These are phyloP conservation scores for Hystrix brachyura DNA, from an alignment of 2,113 vertebrate genomes.

Conservation along the genomic window DNA sequence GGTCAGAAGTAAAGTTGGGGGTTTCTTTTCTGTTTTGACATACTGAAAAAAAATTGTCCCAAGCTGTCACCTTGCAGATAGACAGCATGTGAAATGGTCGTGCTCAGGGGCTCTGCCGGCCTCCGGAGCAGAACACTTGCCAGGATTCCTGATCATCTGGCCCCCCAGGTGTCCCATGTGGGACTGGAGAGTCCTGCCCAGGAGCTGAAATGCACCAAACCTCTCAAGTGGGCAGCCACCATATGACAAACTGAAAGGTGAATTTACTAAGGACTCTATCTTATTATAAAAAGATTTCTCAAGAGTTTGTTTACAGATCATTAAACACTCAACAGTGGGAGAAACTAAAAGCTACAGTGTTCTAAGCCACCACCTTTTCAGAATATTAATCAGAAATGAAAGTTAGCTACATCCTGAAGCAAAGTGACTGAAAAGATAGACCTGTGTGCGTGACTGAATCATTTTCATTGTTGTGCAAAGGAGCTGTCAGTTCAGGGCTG, in stretches of 20 bases:
- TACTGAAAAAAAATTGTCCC: background rate
- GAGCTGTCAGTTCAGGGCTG: background rate
- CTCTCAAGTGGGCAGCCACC: background rate
- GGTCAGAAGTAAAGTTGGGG: background rate
- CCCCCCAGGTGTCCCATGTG: background rate
- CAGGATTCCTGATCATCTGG: background rate
- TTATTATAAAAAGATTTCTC: slow-evolving; percentile 42
- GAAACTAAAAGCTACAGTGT: background rate
- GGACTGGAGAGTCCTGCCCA: background rate
- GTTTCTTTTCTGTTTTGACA: slow-evolving; percentile 36
- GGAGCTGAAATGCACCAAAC: background rate
- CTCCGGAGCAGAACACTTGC: background rate
- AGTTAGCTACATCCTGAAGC: background rate
- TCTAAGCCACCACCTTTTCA: background rate
- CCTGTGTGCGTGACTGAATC: background rate
- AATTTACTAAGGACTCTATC: background rate
- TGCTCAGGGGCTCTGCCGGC: background rate
- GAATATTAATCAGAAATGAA: slow-evolving; percentile 53
- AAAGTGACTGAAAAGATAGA: slow-evolving; percentile 12
- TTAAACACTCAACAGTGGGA: slow-evolving; percentile 37
- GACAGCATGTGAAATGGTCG: background rate
- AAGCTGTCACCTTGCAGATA: slow-evolving; percentile 48
- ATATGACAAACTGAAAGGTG: background rate
- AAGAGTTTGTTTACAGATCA: slow-evolving; percentile 50
- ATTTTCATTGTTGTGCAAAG: background rate